Evolutionary conservation across 2,113 vertebrate genomes (phyloP).

Genomic region (Notarius lentiginosus): DNA sequence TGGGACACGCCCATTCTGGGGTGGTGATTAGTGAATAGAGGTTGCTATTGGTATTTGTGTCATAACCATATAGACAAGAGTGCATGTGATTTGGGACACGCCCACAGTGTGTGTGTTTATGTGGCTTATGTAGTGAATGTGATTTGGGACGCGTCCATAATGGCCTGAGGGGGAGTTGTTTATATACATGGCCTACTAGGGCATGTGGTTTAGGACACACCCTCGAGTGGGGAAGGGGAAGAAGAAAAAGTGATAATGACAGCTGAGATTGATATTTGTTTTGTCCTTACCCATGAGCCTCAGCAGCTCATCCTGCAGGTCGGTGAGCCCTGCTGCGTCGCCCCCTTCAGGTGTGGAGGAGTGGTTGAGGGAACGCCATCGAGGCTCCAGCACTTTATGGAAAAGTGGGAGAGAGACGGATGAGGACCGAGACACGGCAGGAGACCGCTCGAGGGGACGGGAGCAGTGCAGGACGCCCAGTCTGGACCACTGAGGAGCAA

Average conservation of each 20-base stretch:
- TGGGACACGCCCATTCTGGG: too few relatives aligned
- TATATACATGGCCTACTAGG: background rate
- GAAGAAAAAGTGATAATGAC: background rate
- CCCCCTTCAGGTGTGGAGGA: conserved; percentile 56
- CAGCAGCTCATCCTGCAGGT: conserved; percentile 86
- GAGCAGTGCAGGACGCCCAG: conserved; percentile 80
- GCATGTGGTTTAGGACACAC: background rate
- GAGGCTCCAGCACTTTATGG: conserved; percentile 80
- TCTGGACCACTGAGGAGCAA: conserved; percentile 77
- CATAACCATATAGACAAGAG: background rate
- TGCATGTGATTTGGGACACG: background rate
- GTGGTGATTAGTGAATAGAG: too few relatives aligned
- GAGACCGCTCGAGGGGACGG: conserved; percentile 71
- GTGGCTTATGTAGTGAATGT: background rate
- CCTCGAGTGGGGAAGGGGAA: background rate
- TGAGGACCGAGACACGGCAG: conserved; percentile 62
- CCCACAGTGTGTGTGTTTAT: background rate
- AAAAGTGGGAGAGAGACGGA: conserved; percentile 74
- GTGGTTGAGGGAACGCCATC: conserved; percentile 78
- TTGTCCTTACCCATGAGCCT: conserved; percentile 77
- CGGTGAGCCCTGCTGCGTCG: conserved; percentile 63
- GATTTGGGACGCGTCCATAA: background rate
- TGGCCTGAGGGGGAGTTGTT: too few relatives aligned
- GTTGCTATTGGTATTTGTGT: too few relatives aligned
- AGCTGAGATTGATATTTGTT: background rate